Evolutionary conservation across 1,140 invertebrate genomes (phyloP).

Genomic region (Holotrichia oblita): DNA sequence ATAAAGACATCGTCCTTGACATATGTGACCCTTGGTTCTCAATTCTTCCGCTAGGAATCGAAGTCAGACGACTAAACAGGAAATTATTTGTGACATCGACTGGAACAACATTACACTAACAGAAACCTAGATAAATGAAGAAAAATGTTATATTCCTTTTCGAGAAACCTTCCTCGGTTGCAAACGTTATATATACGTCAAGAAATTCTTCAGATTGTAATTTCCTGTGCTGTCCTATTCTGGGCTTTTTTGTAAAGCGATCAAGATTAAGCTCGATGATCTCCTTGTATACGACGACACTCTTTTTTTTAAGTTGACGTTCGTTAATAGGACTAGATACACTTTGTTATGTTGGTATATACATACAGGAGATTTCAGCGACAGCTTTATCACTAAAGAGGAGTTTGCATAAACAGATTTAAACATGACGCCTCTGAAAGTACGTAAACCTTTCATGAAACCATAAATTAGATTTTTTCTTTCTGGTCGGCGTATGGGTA

Average conservation of each 20-base stretch:
- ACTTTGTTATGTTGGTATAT: no score
- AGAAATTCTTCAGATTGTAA: no score
- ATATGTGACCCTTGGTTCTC: conserved; percentile 17
- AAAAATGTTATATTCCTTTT: background rate
- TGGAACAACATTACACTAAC: conserved; percentile 21
- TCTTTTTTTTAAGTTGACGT: no score
- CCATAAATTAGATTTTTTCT: background rate
- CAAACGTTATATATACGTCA: background rate
- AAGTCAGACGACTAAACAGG: conserved; percentile 28
- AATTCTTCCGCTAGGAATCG: background rate
- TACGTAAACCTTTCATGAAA: no score
- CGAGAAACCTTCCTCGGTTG: background rate
- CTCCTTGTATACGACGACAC: no score
- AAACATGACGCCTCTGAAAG: background rate
- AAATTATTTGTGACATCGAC: conserved; percentile 29
- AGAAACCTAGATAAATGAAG: conserved; percentile 9
- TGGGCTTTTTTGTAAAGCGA: no score
- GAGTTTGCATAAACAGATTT: background rate
- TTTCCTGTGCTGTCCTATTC: no score
- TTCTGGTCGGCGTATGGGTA: background rate
- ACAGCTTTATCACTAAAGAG: background rate
- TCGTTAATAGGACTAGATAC: no score
- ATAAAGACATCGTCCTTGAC: conserved; percentile 10
- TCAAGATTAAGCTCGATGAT: no score
- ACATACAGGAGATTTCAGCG: no score